Evolutionary conservation across 2,888 invertebrate species (phyloP).

Genomic region (Andrena hattorfiana): DNA sequence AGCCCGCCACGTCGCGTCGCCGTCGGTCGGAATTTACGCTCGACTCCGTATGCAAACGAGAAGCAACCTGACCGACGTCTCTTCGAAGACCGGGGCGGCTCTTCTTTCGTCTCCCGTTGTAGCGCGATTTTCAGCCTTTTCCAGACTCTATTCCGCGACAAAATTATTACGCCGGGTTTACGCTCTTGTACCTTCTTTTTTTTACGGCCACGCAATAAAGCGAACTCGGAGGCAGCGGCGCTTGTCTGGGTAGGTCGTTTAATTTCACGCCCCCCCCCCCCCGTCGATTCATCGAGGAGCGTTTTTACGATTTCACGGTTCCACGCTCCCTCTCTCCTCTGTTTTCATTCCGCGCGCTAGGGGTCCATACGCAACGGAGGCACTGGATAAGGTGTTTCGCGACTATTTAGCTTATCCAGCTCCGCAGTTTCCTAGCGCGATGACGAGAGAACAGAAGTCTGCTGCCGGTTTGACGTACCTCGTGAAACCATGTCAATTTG

Average conservation of each 20-base stretch:
- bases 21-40: conserved; percentile 4
- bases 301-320: conserved; percentile 1
- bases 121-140: not conserved
- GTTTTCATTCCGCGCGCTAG: not conserved
- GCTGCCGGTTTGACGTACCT: conserved; percentile 86
- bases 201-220: conserved; percentile 31
- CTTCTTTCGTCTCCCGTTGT: not conserved
- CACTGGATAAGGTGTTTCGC: not conserved
- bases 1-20: not conserved
- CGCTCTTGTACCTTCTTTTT: conserved; percentile 2
- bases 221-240: not conserved
- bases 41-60: conserved; percentile 18
- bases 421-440: not conserved
- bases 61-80: not conserved
- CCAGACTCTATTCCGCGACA: conserved; percentile 12
- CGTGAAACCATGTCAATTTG: conserved; percentile 94
- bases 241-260: conserved; percentile 12
- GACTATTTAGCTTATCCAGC: too few relatives aligned
- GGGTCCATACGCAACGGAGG: too few relatives aligned
- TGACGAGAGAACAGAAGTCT: not conserved
- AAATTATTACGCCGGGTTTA: conserved; percentile 30
- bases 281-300: conserved; percentile 30
- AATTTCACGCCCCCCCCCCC: conserved; percentile 25
- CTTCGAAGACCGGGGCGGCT: not conserved
- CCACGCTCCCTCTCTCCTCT: not conserved